phyloP scores from a whole-genome alignment of 2,888 invertebrate species.

The Lepas anatifera region DNA sequence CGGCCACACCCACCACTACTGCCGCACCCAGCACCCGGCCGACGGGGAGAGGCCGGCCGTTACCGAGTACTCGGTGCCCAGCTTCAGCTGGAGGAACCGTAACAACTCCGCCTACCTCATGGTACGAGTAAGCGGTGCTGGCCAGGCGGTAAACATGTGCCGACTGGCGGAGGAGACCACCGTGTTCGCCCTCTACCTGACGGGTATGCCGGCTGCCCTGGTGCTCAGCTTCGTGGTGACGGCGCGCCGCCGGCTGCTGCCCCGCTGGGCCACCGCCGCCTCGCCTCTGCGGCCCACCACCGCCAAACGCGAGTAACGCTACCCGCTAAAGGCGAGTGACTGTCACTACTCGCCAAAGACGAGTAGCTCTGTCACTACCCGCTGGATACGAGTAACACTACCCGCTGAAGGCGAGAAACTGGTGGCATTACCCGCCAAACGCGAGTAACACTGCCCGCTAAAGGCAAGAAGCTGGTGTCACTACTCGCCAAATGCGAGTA shows the following conservation, averaged over 20 bases:
- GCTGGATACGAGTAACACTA: too few species aligned
- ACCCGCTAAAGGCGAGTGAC: too few species aligned
- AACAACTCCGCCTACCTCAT: conserved; percentile 79
- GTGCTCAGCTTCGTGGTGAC: conserved; percentile 1
- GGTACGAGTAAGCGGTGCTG: too few species aligned
- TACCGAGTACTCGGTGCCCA: conserved; percentile 63
- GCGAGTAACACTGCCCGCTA: too few species aligned
- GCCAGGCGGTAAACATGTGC: conserved; percentile 68
- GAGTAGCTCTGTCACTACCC: too few species aligned
- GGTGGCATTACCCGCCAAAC: too few species aligned
- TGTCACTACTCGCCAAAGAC: too few species aligned
- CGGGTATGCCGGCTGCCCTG: not conserved
- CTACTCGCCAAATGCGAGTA: too few species aligned
- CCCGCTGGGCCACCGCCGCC: not conserved
- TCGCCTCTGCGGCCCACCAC: too few species aligned
- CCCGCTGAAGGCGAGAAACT: too few species aligned
- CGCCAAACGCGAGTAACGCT: not conserved
- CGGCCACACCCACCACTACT: conserved; percentile 90
- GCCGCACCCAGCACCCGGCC: conserved; percentile 45
- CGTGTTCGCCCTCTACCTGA: conserved; percentile 47
- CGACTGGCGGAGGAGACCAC: conserved; percentile 67
- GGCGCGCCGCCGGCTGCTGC: not conserved
- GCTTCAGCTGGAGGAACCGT: conserved; percentile 93
- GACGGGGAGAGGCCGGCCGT: conserved; percentile 48
- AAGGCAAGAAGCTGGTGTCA: too few species aligned